These are phyloP conservation scores for Aphyosemion australe DNA, from an alignment of 2,113 vertebrate genomes.

Conservation along the genomic window DNA sequence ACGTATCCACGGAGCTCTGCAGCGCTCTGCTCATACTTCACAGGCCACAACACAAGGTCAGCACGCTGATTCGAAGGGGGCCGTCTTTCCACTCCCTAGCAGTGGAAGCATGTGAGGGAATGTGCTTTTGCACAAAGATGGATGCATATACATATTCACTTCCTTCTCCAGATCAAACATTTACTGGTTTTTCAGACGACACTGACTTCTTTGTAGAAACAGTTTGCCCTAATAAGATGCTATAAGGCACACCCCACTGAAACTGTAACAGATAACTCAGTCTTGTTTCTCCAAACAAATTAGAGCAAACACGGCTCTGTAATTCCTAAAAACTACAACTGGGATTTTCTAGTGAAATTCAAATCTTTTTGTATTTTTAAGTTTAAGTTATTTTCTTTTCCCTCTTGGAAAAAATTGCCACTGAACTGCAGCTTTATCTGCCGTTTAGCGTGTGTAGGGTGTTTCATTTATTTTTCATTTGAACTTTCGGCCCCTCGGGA, in stretches of 20 bases:
- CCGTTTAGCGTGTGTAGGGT: constrained; percentile 23
- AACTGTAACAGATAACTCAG: too few species aligned
- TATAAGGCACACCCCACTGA: too few species aligned
- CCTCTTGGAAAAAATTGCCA: constrained; percentile 9
- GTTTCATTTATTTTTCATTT: constrained; percentile 45
- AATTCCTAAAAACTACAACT: too few species aligned
- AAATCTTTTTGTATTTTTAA: not conserved
- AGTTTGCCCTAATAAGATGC: too few species aligned
- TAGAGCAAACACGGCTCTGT: too few species aligned
- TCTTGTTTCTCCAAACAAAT: too few species aligned
- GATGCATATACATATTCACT: constrained; percentile 54
- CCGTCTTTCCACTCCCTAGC: constrained; percentile 27
- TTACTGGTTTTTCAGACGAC: constrained; percentile 46
- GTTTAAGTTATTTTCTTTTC: constrained; percentile 3
- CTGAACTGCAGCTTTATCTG: constrained; percentile 20
- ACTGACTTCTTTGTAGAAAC: constrained; percentile 38
- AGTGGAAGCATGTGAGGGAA: constrained; percentile 42
- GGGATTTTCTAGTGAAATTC: not conserved
- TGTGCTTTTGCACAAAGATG: constrained; percentile 39
- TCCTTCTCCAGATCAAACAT: constrained; percentile 39
- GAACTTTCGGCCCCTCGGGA: constrained; percentile 8
- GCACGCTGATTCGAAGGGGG: constrained; percentile 28
- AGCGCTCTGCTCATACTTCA: constrained; percentile 43
- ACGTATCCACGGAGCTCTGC: constrained; percentile 42
- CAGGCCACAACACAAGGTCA: constrained; percentile 19